These are phyloP conservation scores for Actinemys pallida DNA, from an alignment of 2,113 vertebrate species.

Conservation along the genomic window DNA sequence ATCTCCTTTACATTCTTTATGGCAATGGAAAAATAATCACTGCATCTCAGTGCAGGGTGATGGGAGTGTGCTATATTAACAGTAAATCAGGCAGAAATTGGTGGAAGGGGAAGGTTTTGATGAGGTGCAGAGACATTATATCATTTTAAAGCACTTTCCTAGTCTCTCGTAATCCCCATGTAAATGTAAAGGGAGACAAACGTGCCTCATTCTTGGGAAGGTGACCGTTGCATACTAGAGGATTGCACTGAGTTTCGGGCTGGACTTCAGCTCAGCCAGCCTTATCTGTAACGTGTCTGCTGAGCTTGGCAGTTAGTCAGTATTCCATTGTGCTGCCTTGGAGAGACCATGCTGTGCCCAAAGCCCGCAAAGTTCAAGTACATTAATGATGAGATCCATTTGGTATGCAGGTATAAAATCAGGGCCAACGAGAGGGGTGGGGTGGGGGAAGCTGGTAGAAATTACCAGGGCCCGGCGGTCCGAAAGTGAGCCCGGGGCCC, in stretches of 20 bases:
- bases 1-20: conserved; percentile 81
- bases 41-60: conserved; percentile 74
- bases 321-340: background rate
- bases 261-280: background rate
- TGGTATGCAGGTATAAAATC: background rate
- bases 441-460: too few relatives aligned
- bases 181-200: conserved; percentile 77
- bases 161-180: conserved; percentile 80
- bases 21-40: conserved; percentile 81
- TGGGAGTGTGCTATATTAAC: conserved; percentile 77
- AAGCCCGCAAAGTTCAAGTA: background rate
- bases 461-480: too few relatives aligned
- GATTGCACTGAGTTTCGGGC: background rate
- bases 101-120: conserved; percentile 79
- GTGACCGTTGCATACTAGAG: conserved; percentile 36
- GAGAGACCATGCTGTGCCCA: background rate
- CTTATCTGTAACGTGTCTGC: background rate
- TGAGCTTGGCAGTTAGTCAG: background rate
- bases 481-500: too few relatives aligned
- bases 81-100: conserved; percentile 81
- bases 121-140: conserved; percentile 81
- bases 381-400: background rate
- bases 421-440: too few relatives aligned
- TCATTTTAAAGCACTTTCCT: conserved; percentile 81
- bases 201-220: conserved; percentile 35